These are phyloP conservation scores for Cloeon dipterum DNA, from an alignment of 2,888 invertebrate species.

Conservation along the genomic window DNA sequence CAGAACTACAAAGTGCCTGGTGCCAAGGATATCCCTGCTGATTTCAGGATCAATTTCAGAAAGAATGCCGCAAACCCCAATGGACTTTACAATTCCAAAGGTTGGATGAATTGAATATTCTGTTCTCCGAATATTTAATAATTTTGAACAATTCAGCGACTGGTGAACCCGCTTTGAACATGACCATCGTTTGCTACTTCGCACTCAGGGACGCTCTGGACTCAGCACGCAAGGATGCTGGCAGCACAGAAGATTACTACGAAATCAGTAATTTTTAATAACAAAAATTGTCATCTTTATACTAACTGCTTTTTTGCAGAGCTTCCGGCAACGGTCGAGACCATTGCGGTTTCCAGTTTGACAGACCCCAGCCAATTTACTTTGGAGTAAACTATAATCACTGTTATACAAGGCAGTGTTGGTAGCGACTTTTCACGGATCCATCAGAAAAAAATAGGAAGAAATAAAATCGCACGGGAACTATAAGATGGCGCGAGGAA, in stretches of 20 bases:
- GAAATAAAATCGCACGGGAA: too few relatives aligned
- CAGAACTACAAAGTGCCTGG: slow-evolving; percentile 51
- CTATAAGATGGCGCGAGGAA: too few relatives aligned
- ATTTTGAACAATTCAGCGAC: too few relatives aligned
- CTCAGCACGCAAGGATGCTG: slow-evolving; percentile 39
- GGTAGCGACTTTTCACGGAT: too few relatives aligned
- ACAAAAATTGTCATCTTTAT: too few relatives aligned
- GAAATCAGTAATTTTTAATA: slow-evolving; percentile 28
- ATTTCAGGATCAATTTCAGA: slow-evolving; percentile 44
- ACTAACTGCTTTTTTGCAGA: neutral
- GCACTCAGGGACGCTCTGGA: slow-evolving; percentile 45
- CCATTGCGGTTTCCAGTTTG: neutral
- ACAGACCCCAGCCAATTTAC: slow-evolving; percentile 1
- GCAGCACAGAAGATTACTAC: slow-evolving; percentile 29
- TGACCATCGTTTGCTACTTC: slow-evolving; percentile 24
- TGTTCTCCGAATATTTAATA: too few relatives aligned
- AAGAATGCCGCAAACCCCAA: slow-evolving; percentile 36
- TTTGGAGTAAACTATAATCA: too few relatives aligned
- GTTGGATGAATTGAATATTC: slow-evolving; percentile 16
- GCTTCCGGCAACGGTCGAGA: neutral
- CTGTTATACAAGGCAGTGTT: too few relatives aligned
- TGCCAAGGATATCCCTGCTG: slow-evolving; percentile 52
- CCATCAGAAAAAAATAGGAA: too few relatives aligned
- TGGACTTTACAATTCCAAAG: slow-evolving; percentile 52
- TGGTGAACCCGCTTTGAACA: slow-evolving; percentile 28